These are phyloP conservation scores for Calosoma granatense DNA, from an alignment of 1,140 invertebrate species.

Conservation along the genomic window DNA sequence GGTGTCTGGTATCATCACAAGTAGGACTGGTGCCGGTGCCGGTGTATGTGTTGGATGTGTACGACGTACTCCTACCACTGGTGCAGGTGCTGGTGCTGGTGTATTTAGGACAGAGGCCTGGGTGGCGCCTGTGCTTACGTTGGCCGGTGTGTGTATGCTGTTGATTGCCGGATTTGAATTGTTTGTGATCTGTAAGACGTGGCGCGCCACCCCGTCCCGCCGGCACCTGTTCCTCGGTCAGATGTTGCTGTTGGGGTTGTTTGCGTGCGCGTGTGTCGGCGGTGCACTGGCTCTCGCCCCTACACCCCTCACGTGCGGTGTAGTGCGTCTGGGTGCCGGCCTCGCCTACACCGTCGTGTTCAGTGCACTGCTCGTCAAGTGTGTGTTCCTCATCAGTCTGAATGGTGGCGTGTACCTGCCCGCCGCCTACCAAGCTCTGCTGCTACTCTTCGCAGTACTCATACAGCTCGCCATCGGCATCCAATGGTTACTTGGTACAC, in stretches of 20 bases:
- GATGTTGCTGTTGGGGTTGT: slow-evolving; percentile 77
- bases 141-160: slow-evolving; percentile 67
- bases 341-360: slow-evolving; percentile 83
- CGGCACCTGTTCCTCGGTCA: slow-evolving; percentile 86
- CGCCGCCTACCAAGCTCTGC: slow-evolving; percentile 79
- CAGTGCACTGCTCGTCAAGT: slow-evolving; percentile 84
- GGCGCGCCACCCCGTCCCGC: slow-evolving; percentile 69
- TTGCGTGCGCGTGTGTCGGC: slow-evolving; percentile 69
- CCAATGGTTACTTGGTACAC: slow-evolving; percentile 72
- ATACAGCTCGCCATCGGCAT: slow-evolving; percentile 82
- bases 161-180: slow-evolving; percentile 76
- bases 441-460: slow-evolving; percentile 80
- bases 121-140: slow-evolving; percentile 73
- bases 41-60: slow-evolving; percentile 15
- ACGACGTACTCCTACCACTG: slow-evolving; percentile 18
- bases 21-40: too few species aligned
- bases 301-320: slow-evolving; percentile 68
- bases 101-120: slow-evolving; percentile 63
- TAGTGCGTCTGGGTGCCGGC: slow-evolving; percentile 75
- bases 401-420: slow-evolving; percentile 88
- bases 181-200: slow-evolving; percentile 81
- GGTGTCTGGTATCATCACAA: slow-evolving; percentile 20
- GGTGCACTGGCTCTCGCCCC: slow-evolving; percentile 71
- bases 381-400: slow-evolving; percentile 83
- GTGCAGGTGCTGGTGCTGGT: slow-evolving; percentile 18